Evolutionary conservation across 2,888 invertebrate genomes (phyloP), one percentile per base, ranked within the genome.

Genomic region (Portevinia maculata): DNA sequence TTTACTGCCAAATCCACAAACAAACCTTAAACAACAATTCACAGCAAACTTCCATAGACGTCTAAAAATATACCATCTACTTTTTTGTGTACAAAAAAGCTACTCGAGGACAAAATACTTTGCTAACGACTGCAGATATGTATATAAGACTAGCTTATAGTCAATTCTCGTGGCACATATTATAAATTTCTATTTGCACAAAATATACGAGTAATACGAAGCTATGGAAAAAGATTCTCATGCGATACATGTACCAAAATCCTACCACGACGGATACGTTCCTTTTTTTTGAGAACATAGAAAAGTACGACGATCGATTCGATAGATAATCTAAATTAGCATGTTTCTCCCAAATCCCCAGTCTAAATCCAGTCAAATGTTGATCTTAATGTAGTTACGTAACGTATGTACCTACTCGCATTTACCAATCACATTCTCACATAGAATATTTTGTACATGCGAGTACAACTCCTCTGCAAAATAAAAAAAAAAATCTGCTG

Each of bases 21-120:
- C 28, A 52, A 30, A 15, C 6, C 39, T 13, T 39, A 1, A 13
- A 39, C 13, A 37, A 37, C 11, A 53, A 19, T 34, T 19, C 15
- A 53, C 21, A 53, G 34, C 34, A 34, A 53, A 34, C 7, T 37
- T 53, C 34, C 34, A 53, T 37, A 34, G 34, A 53, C 21, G 53
- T 37, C 19, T 37, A 53, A 53, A 53, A 53, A 21, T 53, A 37
- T 19, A 6, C 7, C 7, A 8, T n/a, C 2, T 17, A 41, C 17
- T 7, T 2, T 9, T 41, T 53, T 17, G 2, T 19, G 1, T 9
- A 32, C 1, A 1, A 1, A 19, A 9, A n/a, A 21, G n/a, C 21
- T 21, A n/a, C 6, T 19, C 21, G n/a, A 21, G 53, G 53, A 19
- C 11, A 52, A 53, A n/a, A 34, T 3, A 53, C 21, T 34, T 21